Evolutionary conservation across 1,140 invertebrate genomes (phyloP), one percentile per base, ranked within the genome.

Genomic region (Lysiphlebus fabarum): DNA sequence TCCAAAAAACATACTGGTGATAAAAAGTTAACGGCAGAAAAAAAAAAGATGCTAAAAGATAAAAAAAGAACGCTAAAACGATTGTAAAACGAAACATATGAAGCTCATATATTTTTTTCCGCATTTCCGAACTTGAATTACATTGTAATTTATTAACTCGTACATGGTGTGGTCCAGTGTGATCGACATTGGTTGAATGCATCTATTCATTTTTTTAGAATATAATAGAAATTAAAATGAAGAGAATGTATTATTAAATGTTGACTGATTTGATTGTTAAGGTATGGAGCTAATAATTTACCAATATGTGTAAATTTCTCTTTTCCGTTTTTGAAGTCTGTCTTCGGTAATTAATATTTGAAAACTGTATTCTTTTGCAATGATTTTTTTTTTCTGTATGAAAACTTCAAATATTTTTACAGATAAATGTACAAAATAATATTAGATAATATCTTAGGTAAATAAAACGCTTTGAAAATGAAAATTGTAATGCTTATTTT

Each of bases 31-130:
- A 77, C 88, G 40, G 87, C 89, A 12, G 88, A 90, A 72, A 92
- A 89, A 71, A 89, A 86, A 67, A 89, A 89, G 72, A 80, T 88
- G 64, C 76, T 88, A 48, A 91, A 92, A 82, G 90, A 93, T 68
- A 93, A 93, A 77, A 93, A 91, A 72, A 85, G 90, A 78, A 90
- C 90, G 64, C 81, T 94, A 49, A 94, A 94, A 76, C 84, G 91
- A 82, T 89, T 94, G 87, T 93, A 88, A 93, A 75, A 49, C 65
- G 45, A 8, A 11, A 42, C n/a, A n/a, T n/a, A n/a, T n/a, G n/a
- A n/a, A n/a, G n/a, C n/a, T n/a, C n/a, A 42, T 36, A 37, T 53
- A 26, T 43, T n/a, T 34, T 40, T 60, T 9, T 12, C 45, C 41
- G 44, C 12, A n/a, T 58, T 36, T 14, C 14, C 38, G 42, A 17